Conservation (phyloP, 2,113 vertebrate species). For the Drymodes brunneopygia region DNA sequence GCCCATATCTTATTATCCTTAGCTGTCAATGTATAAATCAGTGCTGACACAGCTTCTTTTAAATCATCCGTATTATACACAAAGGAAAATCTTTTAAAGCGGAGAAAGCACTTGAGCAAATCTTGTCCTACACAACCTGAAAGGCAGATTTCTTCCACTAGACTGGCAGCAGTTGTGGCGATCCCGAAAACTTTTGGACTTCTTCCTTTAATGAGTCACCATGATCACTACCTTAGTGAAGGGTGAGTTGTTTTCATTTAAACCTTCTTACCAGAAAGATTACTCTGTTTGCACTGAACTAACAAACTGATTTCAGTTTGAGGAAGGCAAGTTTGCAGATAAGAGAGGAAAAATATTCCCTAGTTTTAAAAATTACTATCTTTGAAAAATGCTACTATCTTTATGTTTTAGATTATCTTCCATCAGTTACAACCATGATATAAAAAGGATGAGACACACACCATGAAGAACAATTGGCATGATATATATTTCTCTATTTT, state of each 20-base stretch:
- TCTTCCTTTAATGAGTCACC: neutral
- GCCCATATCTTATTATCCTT: slow-evolving; percentile 83
- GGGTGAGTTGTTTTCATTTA: slow-evolving; percentile 20
- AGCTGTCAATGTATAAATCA: slow-evolving; percentile 85
- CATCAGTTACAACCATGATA: neutral
- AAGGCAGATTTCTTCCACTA: slow-evolving; percentile 48
- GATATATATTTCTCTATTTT: neutral
- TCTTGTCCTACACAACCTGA: slow-evolving; percentile 45
- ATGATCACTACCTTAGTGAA: neutral
- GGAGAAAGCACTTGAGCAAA: slow-evolving; percentile 60
- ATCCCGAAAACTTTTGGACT: neutral
- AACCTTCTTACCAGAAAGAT: neutral
- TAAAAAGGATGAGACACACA: neutral
- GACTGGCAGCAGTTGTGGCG: neutral
- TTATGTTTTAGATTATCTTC: neutral
- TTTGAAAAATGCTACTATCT: neutral
- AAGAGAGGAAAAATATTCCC: neutral
- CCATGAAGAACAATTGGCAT: neutral
- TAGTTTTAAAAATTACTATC: neutral
- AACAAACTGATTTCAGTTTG: neutral
- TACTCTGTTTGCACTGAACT: neutral
- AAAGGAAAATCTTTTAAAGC: slow-evolving; percentile 62
- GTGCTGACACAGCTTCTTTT: slow-evolving; percentile 76
- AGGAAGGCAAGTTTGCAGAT: neutral
- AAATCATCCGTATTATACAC: slow-evolving; percentile 76